Evolutionary conservation across 2,797 vertebrate genomes (phyloP).

Genomic region (Rhinoraja longicauda): DNA sequence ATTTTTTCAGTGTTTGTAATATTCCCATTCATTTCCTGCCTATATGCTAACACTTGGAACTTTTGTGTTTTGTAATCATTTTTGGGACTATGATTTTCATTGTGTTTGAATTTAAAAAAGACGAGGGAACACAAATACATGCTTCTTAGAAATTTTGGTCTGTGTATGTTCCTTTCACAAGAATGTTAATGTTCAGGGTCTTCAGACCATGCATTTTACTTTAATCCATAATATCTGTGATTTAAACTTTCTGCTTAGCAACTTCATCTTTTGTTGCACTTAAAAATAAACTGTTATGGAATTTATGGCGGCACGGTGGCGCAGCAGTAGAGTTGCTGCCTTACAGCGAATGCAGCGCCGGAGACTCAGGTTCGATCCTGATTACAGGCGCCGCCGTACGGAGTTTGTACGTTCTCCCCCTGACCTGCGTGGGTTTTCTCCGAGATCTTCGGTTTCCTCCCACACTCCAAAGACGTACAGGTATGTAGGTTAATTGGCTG

Average conservation of each 20-base stretch:
- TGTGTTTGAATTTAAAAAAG: neutral
- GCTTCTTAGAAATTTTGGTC: too few species aligned
- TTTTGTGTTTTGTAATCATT: neutral
- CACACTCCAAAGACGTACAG: too few species aligned
- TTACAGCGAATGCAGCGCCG: too few species aligned
- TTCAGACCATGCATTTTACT: neutral
- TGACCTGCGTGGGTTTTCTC: too few species aligned
- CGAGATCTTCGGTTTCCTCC: too few species aligned
- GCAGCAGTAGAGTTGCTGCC: too few species aligned
- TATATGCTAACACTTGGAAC: neutral
- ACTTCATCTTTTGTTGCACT: neutral
- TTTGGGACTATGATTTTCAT: neutral
- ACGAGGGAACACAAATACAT: neutral
- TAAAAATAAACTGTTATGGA: neutral
- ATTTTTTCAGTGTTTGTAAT: neutral
- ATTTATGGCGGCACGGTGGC: too few species aligned
- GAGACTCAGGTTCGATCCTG: too few species aligned
- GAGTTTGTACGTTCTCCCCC: too few species aligned
- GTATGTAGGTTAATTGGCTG: too few species aligned
- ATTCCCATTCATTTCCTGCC: neutral
- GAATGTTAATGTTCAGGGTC: neutral
- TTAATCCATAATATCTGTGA: neutral
- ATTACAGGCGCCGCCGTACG: too few species aligned
- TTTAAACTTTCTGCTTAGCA: neutral
- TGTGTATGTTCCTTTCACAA: neutral